A percentile compares a stretch with the other conserved stretches of the same genome.
phyloP scores from a whole-genome alignment of 2,113 vertebrate genomes.

The Penelope pileata region DNA sequence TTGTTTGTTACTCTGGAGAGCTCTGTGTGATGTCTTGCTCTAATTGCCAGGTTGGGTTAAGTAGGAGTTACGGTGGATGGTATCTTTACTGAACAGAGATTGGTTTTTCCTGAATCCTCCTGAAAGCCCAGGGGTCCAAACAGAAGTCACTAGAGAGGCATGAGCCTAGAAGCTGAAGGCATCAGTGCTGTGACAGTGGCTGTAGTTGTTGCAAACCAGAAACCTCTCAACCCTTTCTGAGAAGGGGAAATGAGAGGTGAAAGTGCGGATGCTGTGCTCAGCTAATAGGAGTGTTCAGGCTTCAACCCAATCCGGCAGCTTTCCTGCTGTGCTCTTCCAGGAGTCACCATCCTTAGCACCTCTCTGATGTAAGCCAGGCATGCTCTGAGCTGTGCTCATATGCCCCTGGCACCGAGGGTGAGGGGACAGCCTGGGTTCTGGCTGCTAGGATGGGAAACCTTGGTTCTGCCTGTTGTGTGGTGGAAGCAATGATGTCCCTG shows the following conservation, averaged over 20 bases:
- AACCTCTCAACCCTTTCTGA: neutral
- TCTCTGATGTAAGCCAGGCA: neutral
- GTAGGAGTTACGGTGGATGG: neutral
- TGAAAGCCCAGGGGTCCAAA: neutral
- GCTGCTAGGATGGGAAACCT: neutral
- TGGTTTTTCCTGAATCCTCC: neutral
- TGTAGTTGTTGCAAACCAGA: neutral
- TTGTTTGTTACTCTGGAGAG: neutral
- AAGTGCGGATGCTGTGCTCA: neutral
- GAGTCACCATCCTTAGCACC: neutral
- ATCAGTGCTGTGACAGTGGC: neutral
- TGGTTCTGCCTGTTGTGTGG: neutral
- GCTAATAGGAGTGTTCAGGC: neutral
- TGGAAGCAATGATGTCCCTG: rapidly evolving
- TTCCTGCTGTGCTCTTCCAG: neutral
- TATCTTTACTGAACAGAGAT: neutral
- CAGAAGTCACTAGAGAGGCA: neutral
- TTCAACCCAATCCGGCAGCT: neutral
- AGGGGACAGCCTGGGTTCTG: neutral
- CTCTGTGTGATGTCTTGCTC: neutral
- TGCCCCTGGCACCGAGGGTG: neutral
- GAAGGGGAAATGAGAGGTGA: neutral
- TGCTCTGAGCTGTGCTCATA: neutral
- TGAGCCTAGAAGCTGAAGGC: neutral
- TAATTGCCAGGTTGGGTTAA: neutral